phyloP scores from a whole-genome alignment of 2,888 invertebrate genomes.

The Siphonodentalium dalli region DNA sequence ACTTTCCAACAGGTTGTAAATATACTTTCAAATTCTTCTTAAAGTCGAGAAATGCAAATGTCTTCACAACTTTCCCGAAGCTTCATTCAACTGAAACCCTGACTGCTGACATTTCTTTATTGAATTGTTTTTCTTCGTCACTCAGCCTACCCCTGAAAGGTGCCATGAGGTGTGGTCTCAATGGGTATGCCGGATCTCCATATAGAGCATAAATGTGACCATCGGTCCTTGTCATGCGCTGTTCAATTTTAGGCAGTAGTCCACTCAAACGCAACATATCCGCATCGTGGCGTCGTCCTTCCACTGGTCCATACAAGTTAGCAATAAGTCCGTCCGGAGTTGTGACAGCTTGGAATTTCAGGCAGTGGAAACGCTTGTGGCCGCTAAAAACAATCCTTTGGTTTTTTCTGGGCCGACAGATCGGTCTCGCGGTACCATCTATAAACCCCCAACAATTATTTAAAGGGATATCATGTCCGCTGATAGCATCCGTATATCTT shows the following conservation, averaged over 20 bases:
- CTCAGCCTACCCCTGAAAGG: conserved; percentile 5
- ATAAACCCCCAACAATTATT: conserved; percentile 15
- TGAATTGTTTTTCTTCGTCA: conserved; percentile 1
- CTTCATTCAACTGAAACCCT: conserved; percentile 13
- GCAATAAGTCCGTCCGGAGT: conserved; percentile 25
- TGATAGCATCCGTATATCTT: conserved; percentile 5
- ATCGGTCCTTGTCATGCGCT: conserved; percentile 2
- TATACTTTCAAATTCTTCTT: too few relatives aligned
- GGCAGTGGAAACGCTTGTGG: conserved; percentile 13
- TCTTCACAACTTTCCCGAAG: conserved; percentile 14
- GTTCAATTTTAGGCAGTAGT: conserved; percentile 20
- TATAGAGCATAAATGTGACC: conserved; percentile 6
- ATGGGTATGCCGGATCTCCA: conserved; percentile 14
- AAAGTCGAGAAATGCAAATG: conserved; percentile 6
- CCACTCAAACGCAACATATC: conserved; percentile 15
- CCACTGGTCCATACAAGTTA: conserved; percentile 16
- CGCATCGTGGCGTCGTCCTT: conserved; percentile 10
- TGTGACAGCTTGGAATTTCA: conserved; percentile 15
- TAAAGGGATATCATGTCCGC: background rate
- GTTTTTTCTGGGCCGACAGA: conserved; percentile 12
- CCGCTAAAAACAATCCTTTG: conserved; percentile 16
- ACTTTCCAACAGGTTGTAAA: too few relatives aligned
- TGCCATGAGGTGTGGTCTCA: background rate
- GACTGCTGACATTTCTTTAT: conserved; percentile 15
- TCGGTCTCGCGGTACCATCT: conserved; percentile 24